Conservation (phyloP, 2,888 invertebrate genomes). For the Phragmatobia fuliginosa region DNA sequence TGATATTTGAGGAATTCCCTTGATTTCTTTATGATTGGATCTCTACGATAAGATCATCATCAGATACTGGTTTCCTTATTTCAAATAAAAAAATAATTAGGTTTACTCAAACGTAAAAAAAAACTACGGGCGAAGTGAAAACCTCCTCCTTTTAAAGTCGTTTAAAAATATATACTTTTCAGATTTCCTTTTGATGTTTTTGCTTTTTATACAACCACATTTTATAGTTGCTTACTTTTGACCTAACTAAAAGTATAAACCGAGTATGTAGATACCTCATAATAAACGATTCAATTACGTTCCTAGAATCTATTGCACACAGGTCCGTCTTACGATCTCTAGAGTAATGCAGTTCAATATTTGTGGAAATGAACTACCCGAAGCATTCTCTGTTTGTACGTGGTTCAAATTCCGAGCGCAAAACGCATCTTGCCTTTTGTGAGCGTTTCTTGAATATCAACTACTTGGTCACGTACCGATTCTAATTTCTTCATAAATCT, state of each 20-base stretch:
- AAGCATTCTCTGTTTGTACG: conserved; percentile 67
- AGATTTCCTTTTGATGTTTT: no score
- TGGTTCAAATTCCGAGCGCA: conserved; percentile 65
- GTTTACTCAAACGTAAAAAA: no score
- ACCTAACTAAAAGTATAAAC: not conserved
- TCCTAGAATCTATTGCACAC: conserved; percentile 26
- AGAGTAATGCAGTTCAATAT: conserved; percentile 74
- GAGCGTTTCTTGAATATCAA: conserved; percentile 62
- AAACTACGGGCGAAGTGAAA: no score
- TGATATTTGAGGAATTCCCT: no score
- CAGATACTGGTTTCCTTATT: no score
- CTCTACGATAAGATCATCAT: no score
- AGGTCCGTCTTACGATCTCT: conserved; percentile 52
- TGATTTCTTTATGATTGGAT: no score
- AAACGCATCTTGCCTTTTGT: conserved; percentile 63
- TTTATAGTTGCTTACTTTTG: no score
- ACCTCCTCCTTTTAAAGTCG: no score
- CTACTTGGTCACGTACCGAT: conserved; percentile 61
- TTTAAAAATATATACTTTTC: no score
- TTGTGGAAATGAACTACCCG: conserved; percentile 71
- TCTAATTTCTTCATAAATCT: conserved; percentile 73
- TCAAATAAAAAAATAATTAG: no score
- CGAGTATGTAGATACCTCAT: conserved; percentile 6
- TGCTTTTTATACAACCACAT: no score
- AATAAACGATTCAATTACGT: conserved; percentile 29